Percentiles rank a stretch among this genome's conserved stretches.
Conservation (phyloP, 2,888 invertebrate species). For the Lycia hirtaria region DNA sequence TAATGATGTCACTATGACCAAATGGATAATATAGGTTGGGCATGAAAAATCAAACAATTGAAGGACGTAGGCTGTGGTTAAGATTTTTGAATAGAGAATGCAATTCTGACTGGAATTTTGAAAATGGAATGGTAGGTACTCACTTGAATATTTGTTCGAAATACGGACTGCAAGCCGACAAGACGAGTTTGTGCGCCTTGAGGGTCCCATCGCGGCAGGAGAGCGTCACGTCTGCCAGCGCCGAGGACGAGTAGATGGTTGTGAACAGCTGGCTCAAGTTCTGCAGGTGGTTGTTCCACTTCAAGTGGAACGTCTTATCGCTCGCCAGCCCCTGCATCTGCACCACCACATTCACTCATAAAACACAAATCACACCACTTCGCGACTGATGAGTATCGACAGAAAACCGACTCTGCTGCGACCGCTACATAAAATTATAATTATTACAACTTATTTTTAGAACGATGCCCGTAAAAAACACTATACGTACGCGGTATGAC, state of each 20-base stretch:
- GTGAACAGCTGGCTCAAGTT: slow-evolving; percentile 89
- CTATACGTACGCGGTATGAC: slow-evolving; percentile 86
- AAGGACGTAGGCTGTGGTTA: slow-evolving; percentile 16
- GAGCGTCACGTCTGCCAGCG: slow-evolving; percentile 89
- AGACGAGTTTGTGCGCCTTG: slow-evolving; percentile 89
- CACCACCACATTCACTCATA: slow-evolving; percentile 76
- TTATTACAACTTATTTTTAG: slow-evolving; percentile 86
- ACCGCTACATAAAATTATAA: slow-evolving; percentile 86
- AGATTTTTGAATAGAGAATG: slow-evolving; percentile 41
- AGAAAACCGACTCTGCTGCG: slow-evolving; percentile 81
- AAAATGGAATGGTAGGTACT: slow-evolving; percentile 42
- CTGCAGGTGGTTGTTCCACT: slow-evolving; percentile 90
- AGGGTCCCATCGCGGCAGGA: slow-evolving; percentile 90
- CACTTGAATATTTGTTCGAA: slow-evolving; percentile 90
- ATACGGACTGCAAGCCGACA: slow-evolving; percentile 91
- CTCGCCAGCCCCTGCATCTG: slow-evolving; percentile 86
- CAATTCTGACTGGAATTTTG: slow-evolving; percentile 2
- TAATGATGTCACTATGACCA: slow-evolving; percentile 75
- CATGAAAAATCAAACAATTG: slow-evolving; percentile 37
- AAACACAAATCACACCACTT: slow-evolving; percentile 74
- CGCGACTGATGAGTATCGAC: slow-evolving; percentile 74
- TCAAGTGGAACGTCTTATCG: slow-evolving; percentile 88
- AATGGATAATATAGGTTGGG: slow-evolving; percentile 58
- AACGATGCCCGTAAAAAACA: slow-evolving; percentile 86
- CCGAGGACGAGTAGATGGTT: slow-evolving; percentile 88